A percentile compares a stretch with the other conserved stretches of the same genome.
Evolutionary conservation across 1,140 invertebrate genomes (phyloP).

Genomic region (Pteromalus puparum): DNA sequence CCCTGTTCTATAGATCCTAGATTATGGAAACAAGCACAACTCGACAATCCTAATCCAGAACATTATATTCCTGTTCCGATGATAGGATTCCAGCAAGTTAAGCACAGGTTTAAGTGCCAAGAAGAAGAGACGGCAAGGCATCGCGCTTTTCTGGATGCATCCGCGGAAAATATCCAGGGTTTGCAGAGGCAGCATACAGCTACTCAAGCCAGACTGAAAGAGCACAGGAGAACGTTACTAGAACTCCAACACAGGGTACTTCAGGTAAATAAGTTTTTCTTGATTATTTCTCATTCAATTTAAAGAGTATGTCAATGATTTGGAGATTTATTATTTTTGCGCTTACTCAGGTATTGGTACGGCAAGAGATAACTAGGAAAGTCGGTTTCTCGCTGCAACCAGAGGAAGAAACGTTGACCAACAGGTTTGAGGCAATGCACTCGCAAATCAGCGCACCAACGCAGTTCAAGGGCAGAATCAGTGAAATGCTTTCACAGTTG

Average conservation of each 20-base stretch:
- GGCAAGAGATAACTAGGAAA: slow-evolving; percentile 91
- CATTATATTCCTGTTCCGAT: slow-evolving; percentile 94
- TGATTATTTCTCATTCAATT: background rate
- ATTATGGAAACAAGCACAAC: slow-evolving; percentile 92
- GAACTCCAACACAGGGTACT: slow-evolving; percentile 87
- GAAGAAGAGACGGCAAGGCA: slow-evolving; percentile 89
- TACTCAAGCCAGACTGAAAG: slow-evolving; percentile 83
- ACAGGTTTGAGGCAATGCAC: slow-evolving; percentile 89
- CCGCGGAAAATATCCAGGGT: slow-evolving; percentile 85
- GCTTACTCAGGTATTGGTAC: slow-evolving; percentile 83
- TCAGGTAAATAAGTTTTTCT: slow-evolving; percentile 72
- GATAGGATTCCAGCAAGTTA: slow-evolving; percentile 91
- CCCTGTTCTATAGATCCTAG: slow-evolving; percentile 88
- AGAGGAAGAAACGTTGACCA: slow-evolving; percentile 91
- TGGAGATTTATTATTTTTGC: slow-evolving; percentile 21
- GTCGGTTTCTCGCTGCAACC: slow-evolving; percentile 89
- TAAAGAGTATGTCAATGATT: slow-evolving; percentile 21
- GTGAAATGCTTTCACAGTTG: slow-evolving; percentile 92
- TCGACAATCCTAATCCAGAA: slow-evolving; percentile 93
- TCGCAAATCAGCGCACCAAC: slow-evolving; percentile 92
- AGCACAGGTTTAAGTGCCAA: slow-evolving; percentile 88
- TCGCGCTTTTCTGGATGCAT: slow-evolving; percentile 83
- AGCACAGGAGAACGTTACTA: slow-evolving; percentile 84
- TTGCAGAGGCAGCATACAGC: slow-evolving; percentile 84
- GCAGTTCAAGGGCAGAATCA: slow-evolving; percentile 93